Percentiles rank a stretch among this genome's conserved stretches.
Evolutionary conservation across 2,797 vertebrate genomes (phyloP).

Genomic region (Tarsius wallacei): DNA sequence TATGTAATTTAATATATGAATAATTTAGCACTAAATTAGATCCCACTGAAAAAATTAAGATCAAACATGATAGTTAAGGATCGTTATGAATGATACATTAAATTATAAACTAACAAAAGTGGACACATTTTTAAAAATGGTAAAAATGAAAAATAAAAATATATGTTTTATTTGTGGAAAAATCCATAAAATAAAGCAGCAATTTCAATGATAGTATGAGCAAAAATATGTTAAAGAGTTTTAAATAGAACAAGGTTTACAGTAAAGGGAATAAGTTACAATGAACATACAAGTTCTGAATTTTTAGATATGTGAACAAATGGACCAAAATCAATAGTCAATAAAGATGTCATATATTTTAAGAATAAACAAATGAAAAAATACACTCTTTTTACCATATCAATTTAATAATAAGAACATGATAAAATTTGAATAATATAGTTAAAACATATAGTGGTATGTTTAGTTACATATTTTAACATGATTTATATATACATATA

Average conservation of each 20-base stretch:
- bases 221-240: neutral
- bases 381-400: neutral
- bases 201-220: neutral
- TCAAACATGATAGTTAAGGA: neutral
- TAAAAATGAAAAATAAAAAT: neutral
- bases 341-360: neutral
- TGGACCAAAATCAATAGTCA: neutral
- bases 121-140: neutral
- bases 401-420: neutral
- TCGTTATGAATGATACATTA: neutral
- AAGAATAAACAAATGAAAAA: neutral
- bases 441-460: neutral
- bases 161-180: neutral
- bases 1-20: neutral
- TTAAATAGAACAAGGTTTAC: neutral
- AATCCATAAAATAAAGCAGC: neutral
- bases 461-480: neutral
- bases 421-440: neutral
- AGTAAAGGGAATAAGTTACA: neutral
- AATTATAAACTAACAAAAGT: neutral
- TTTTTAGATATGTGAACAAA: neutral
- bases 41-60: neutral
- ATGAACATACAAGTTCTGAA: neutral
- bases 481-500: neutral
- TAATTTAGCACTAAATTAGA: neutral